Base-by-base conservation (phyloP, 2,797 vertebrate species). In the Phalloptychus januarius region DNA sequence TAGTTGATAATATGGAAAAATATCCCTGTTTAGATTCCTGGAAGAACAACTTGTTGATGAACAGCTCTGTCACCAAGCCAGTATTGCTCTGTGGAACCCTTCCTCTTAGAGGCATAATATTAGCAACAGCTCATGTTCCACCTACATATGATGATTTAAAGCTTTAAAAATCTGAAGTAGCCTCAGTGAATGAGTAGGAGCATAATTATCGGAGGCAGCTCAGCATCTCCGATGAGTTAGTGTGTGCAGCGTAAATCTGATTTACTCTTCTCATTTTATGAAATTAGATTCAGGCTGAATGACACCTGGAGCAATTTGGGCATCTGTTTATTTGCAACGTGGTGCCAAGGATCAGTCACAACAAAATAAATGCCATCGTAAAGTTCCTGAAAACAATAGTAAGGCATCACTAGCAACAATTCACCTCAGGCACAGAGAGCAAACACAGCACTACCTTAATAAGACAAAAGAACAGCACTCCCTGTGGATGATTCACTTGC, bases 401-500 rank as follows among this genome's bases (percentile, higher is more conserved):
- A 45, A 45, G 67, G 6, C 2, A 70, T 28, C 67, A 15, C 6
- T 20, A 25, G 36, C 8, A 38, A 44, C 25, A 8, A 0, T 25
- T 52, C 23, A 77, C 33, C 63, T 71, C 52, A 10, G 71, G 76
- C 76, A 33, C 23, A 18, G 77, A 82, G 46, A 79, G 79, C n/a
- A 71, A 87, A 80, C 80, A 81, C 46, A 72, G 42, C 33, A 75
- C 88, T 58, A 79, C 80, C 76, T 88, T 81, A 92, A 88, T 82
- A 83, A 82, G 83, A 69, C 72, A 72, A 85, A 84, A 81, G 82
- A 84, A 75, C 78, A 77, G 86, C 82, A 69, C 83, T 93, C 87
- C 84, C 89, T 75, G 2, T 6, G 79, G 88, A 38, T 67, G 86
- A 76, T 84, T 89, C 72, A 81, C 75, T 94, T 92, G 92, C 89